phyloP scores from a whole-genome alignment of 2,113 vertebrate species.

The Prolemur simus region DNA sequence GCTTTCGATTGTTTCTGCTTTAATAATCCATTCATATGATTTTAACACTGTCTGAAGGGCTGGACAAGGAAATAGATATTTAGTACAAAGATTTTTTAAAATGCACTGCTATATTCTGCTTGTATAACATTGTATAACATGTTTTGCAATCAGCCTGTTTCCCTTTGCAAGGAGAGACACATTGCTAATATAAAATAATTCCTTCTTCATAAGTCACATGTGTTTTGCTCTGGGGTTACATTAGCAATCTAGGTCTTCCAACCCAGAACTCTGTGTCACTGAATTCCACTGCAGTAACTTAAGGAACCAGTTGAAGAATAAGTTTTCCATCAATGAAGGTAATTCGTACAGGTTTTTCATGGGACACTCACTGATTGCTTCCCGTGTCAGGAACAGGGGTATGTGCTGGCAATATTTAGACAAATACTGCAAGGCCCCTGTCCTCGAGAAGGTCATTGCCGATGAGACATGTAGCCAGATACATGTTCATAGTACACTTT shows the following conservation, averaged over 20 bases:
- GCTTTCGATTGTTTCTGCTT: neutral
- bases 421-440: neutral
- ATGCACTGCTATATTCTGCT: neutral
- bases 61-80: neutral
- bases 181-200: neutral
- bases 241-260: neutral
- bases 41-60: neutral
- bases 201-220: neutral
- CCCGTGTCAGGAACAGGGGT: neutral
- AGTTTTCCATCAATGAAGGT: neutral
- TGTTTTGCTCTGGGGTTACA: neutral
- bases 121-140: neutral
- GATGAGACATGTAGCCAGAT: neutral
- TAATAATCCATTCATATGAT: neutral
- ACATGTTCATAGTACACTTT: neutral
- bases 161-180: neutral
- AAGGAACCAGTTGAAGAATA: neutral
- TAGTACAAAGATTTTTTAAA: slow-evolving; percentile 15
- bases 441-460: neutral
- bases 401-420: neutral
- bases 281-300: neutral
- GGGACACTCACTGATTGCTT: neutral
- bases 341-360: neutral
- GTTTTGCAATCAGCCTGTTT: neutral
- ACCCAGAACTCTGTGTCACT: neutral